phyloP scores from a whole-genome alignment of 2,888 invertebrate genomes.

The Callyntrura guangdongensis region DNA sequence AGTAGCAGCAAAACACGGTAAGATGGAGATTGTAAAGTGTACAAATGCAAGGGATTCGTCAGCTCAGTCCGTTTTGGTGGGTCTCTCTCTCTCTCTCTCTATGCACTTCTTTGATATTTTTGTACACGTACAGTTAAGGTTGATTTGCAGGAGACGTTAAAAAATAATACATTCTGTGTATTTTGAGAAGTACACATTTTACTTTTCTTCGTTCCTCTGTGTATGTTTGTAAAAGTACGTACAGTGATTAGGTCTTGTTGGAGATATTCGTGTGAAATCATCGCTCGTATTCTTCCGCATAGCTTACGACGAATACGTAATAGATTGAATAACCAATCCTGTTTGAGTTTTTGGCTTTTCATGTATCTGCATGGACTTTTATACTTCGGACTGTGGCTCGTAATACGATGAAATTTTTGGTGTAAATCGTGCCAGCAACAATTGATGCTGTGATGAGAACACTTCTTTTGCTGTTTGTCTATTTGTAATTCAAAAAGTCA shows the following conservation, averaged over 20 bases:
- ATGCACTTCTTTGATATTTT: neutral
- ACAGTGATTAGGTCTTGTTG: neutral
- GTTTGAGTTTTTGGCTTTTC: neutral
- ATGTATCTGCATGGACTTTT: neutral
- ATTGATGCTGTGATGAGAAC: too few relatives aligned
- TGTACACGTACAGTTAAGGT: constrained; percentile 13
- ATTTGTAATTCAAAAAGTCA: too few relatives aligned
- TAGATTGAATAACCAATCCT: constrained; percentile 35
- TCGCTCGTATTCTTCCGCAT: constrained; percentile 62
- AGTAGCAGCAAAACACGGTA: neutral
- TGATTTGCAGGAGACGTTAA: neutral
- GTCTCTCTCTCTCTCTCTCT: too few relatives aligned
- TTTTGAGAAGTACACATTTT: neutral
- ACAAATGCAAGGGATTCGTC: neutral
- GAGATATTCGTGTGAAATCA: constrained; percentile 23
- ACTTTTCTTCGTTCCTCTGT: neutral
- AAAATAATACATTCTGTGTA: neutral
- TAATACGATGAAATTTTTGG: neutral
- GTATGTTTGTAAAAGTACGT: neutral
- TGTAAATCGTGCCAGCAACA: too few relatives aligned
- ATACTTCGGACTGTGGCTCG: neutral
- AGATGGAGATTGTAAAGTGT: neutral
- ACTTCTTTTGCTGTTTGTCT: too few relatives aligned
- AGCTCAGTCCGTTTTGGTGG: neutral
- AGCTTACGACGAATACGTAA: constrained; percentile 58